Percentiles rank a stretch among this genome's conserved stretches.
These are phyloP conservation scores for Heterocephalus glaber DNA, from an alignment of 2,113 vertebrate genomes.

Conservation along the genomic window DNA sequence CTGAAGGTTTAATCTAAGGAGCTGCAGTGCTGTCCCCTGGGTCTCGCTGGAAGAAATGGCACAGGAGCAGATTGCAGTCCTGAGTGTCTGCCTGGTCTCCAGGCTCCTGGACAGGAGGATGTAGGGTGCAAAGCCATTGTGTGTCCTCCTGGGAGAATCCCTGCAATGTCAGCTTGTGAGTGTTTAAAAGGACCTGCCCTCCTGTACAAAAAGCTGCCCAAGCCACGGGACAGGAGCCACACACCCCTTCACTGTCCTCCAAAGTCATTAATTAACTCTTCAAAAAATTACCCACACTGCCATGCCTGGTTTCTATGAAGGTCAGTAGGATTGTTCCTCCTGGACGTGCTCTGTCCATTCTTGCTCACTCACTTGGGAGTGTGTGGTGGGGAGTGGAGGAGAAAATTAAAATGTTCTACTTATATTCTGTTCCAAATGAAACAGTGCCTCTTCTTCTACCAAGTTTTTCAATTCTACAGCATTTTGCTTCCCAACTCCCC, in stretches of 20 bases:
- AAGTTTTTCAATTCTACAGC: background rate
- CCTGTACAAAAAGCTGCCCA: background rate
- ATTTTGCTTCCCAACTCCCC: background rate
- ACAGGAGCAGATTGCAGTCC: no score
- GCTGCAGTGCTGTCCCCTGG: no score
- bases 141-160: background rate
- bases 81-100: background rate
- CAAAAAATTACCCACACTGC: background rate
- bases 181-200: background rate
- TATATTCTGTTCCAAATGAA: background rate
- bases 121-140: rapidly evolving
- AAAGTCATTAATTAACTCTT: background rate
- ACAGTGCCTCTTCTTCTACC: background rate
- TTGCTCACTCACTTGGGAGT: background rate
- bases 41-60: no score
- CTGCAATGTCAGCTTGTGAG: rapidly evolving
- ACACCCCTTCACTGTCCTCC: background rate
- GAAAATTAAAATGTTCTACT: background rate
- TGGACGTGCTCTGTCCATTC: background rate
- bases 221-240: background rate
- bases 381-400: background rate
- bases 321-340: background rate
- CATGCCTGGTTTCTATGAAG: background rate
- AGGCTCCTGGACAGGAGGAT: background rate
- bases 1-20: no score